phyloP scores from a whole-genome alignment of 2,888 invertebrate species.

The Himalopsyche kuldschensis region DNA sequence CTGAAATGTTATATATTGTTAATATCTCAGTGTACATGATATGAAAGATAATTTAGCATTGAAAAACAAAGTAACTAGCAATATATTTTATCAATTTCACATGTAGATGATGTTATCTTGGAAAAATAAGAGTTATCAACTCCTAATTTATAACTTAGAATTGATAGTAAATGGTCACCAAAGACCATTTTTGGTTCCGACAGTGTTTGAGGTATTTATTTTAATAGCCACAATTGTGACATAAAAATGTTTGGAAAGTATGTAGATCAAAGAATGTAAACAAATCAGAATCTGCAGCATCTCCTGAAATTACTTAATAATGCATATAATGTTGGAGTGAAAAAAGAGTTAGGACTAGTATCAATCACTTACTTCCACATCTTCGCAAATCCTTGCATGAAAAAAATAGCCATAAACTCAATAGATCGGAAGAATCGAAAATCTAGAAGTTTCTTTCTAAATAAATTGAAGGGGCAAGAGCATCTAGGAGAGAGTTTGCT shows the following conservation, averaged over 20 bases:
- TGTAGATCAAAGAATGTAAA: too few species aligned
- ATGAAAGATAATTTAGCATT: too few species aligned
- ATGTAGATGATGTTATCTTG: too few species aligned
- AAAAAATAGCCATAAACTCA: constrained; percentile 38
- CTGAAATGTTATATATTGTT: constrained; percentile 11
- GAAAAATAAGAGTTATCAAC: too few species aligned
- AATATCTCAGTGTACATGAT: background rate
- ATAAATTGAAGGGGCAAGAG: constrained; percentile 35
- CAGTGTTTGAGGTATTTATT: too few species aligned
- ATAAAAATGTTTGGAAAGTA: too few species aligned
- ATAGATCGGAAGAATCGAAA: constrained; percentile 35
- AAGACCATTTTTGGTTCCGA: too few species aligned
- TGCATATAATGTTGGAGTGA: background rate
- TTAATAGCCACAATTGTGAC: too few species aligned
- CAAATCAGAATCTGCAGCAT: background rate
- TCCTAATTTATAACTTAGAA: too few species aligned
- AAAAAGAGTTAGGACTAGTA: background rate
- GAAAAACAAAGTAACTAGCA: too few species aligned
- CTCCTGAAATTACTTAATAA: background rate
- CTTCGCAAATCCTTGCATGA: constrained; percentile 36
- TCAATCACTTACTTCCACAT: constrained; percentile 22
- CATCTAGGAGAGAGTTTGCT: constrained; percentile 32
- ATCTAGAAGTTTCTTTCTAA: constrained; percentile 35
- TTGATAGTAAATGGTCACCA: too few species aligned
- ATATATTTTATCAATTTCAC: too few species aligned